A percentile compares a stretch with the other conserved stretches of the same genome.
phyloP scores from a whole-genome alignment of 2,113 vertebrate species.

The Oryzias curvinotus region DNA sequence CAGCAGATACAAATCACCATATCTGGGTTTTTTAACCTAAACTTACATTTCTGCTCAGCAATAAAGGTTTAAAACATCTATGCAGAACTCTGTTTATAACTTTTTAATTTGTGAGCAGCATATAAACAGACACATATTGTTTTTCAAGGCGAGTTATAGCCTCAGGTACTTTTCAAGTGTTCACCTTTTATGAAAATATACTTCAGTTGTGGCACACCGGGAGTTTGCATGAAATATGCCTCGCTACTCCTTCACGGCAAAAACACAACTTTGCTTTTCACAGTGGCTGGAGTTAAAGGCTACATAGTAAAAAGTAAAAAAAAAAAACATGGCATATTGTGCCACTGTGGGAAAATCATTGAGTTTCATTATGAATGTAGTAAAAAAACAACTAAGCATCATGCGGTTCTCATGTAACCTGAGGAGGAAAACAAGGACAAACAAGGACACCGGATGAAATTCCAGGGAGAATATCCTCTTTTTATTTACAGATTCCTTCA shows the following conservation, averaged over 20 bases:
- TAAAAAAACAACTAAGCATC: constrained; percentile 27
- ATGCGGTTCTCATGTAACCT: constrained; percentile 46
- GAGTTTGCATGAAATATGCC: too few relatives aligned
- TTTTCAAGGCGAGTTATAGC: too few relatives aligned
- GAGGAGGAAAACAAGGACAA: constrained; percentile 36
- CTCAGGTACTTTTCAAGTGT: too few relatives aligned
- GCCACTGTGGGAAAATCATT: constrained; percentile 11
- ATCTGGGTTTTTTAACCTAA: too few relatives aligned
- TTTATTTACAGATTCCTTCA: not conserved
- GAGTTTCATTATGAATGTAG: constrained; percentile 19
- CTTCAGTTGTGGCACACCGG: too few relatives aligned
- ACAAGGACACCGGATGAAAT: constrained; percentile 17
- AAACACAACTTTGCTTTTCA: not conserved
- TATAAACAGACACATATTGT: too few relatives aligned
- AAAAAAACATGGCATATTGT: not conserved
- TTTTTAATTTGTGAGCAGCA: too few relatives aligned
- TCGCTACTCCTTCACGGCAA: not conserved
- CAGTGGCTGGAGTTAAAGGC: constrained; percentile 12
- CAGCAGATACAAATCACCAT: constrained; percentile 6
- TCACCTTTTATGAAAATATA: too few relatives aligned
- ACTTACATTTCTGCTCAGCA: too few relatives aligned
- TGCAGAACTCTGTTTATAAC: too few relatives aligned
- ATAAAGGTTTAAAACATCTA: too few relatives aligned
- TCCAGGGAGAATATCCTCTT: constrained; percentile 25
- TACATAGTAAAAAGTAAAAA: not conserved